Conservation (phyloP, 2,888 invertebrate genomes). For the Glomeris marginata region DNA sequence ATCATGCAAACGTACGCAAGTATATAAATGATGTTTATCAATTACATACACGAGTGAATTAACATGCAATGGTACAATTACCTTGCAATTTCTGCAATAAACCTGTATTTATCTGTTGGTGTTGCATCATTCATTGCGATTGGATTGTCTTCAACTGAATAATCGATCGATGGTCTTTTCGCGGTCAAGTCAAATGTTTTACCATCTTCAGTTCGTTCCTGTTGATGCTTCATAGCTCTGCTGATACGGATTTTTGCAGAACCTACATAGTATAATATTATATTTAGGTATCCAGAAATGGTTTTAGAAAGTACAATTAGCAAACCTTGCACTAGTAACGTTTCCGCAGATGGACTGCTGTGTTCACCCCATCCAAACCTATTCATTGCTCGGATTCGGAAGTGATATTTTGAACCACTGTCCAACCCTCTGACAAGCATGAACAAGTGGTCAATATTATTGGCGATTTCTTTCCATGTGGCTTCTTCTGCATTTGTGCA, state of each 20-base stretch:
- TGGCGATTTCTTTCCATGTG: slow-evolving; percentile 64
- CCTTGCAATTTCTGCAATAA: slow-evolving; percentile 65
- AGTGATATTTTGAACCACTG: slow-evolving; percentile 68
- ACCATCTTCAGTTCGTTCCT: slow-evolving; percentile 70
- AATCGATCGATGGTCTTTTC: slow-evolving; percentile 48
- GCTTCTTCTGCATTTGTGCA: slow-evolving; percentile 38
- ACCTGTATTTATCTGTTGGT: slow-evolving; percentile 55
- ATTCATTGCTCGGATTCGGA: slow-evolving; percentile 75
- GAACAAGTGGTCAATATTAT: slow-evolving; percentile 87
- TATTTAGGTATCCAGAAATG: too few relatives aligned
- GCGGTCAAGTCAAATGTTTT: slow-evolving; percentile 46
- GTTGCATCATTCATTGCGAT: slow-evolving; percentile 50
- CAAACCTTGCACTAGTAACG: slow-evolving; percentile 15
- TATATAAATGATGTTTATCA: background rate
- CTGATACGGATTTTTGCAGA: slow-evolving; percentile 60
- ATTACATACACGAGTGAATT: background rate
- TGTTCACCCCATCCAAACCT: slow-evolving; percentile 86
- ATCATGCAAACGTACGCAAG: slow-evolving; percentile 6
- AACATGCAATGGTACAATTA: slow-evolving; percentile 18
- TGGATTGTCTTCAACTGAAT: slow-evolving; percentile 55
- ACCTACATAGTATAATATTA: too few relatives aligned
- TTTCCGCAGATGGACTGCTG: slow-evolving; percentile 55
- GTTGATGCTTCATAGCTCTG: slow-evolving; percentile 66
- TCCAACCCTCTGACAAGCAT: slow-evolving; percentile 64
- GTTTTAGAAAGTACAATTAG: slow-evolving; percentile 7